Conservation (phyloP, 1,140 invertebrate genomes). For the Eulimnadia texana region DNA sequence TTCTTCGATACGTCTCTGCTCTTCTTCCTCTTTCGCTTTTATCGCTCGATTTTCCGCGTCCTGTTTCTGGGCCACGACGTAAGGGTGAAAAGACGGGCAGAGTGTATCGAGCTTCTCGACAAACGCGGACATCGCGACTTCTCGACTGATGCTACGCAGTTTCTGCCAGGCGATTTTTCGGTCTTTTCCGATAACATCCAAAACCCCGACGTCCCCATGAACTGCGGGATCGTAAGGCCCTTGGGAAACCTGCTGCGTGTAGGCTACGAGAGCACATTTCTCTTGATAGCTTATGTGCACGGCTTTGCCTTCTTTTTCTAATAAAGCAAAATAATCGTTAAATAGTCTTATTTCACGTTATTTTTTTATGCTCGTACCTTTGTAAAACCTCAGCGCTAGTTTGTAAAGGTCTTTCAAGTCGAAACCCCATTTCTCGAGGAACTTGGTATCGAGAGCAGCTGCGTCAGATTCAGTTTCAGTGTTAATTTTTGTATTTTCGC, state of each 20-base stretch:
- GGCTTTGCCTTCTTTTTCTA: conserved; percentile 92
- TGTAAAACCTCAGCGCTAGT: conserved; percentile 70
- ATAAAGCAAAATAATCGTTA: conserved; percentile 14
- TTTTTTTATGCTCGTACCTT: conserved; percentile 43
- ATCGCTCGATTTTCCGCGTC: conserved; percentile 61
- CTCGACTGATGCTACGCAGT: conserved; percentile 65
- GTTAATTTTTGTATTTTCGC: background rate
- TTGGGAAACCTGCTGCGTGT: conserved; percentile 76
- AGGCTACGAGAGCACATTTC: conserved; percentile 76
- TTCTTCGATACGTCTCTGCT: conserved; percentile 42
- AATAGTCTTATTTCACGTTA: background rate
- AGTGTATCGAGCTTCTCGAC: conserved; percentile 69
- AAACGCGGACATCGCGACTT: conserved; percentile 83
- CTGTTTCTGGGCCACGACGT: conserved; percentile 75
- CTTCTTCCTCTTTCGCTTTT: conserved; percentile 26
- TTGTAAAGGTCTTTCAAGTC: conserved; percentile 65
- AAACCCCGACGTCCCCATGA: conserved; percentile 69
- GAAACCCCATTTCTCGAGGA: conserved; percentile 42
- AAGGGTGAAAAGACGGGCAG: conserved; percentile 78
- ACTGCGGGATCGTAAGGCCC: conserved; percentile 64
- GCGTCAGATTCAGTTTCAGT: background rate
- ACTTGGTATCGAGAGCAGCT: background rate
- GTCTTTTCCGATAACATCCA: conserved; percentile 90
- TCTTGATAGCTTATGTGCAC: conserved; percentile 87
- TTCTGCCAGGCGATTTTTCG: conserved; percentile 80